These are phyloP conservation scores for Cactoblastis cactorum DNA, from an alignment of 2,888 invertebrate species.

Conservation along the genomic window DNA sequence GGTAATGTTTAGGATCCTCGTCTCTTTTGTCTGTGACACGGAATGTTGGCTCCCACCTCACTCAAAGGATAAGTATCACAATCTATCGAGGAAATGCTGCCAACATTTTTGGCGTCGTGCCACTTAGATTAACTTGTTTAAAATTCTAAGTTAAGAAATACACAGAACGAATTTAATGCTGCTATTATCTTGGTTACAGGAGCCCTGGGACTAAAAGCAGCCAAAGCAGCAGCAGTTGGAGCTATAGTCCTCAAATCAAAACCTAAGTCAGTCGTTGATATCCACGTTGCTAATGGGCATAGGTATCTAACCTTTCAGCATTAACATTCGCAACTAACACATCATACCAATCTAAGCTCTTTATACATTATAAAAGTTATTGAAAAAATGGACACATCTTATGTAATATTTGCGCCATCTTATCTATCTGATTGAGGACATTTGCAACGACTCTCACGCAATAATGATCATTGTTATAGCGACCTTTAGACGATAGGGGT, in stretches of 20 bases:
- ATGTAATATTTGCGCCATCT: conserved; percentile 5
- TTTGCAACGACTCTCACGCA: conserved; percentile 1
- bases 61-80: conserved; percentile 14
- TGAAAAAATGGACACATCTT: conserved; percentile 8
- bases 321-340: conserved; percentile 14
- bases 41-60: conserved; percentile 11
- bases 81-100: conserved; percentile 12
- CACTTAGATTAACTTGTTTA: conserved; percentile 14
- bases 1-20: not conserved
- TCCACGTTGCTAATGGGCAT: conserved; percentile 29
- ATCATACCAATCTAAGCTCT: not conserved
- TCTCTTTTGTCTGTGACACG: conserved; percentile 4
- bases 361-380: not conserved
- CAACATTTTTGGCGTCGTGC: conserved; percentile 12
- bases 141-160: not conserved
- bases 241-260: conserved; percentile 60
- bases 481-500: conserved; percentile 3
- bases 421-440: not conserved
- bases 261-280: conserved; percentile 33
- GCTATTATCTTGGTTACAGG: conserved; percentile 30
- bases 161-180: not conserved
- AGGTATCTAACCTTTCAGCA: conserved; percentile 18
- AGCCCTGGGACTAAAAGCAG: conserved; percentile 61
- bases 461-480: conserved; percentile 4
- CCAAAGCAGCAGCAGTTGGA: conserved; percentile 59